Base-by-base conservation (phyloP, 1,140 invertebrate genomes). In the Lucilia cuprina region DNA sequence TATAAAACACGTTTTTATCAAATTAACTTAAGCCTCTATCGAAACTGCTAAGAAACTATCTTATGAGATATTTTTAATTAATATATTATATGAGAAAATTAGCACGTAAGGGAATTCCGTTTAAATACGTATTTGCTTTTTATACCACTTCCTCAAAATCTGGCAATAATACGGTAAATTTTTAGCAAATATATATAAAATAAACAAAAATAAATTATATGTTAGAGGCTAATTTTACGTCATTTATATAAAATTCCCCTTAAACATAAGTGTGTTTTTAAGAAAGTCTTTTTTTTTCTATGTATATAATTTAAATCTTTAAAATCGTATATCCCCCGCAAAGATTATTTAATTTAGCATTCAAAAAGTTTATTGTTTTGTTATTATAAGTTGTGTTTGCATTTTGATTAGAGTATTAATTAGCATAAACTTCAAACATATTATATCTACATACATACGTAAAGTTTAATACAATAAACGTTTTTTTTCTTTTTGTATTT, bases 361-460 rank as follows among this genome's bases (percentile, higher is more conserved):
- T 60, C 55, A 60, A 60, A 60, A 17, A 60, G n/a, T 14, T 60
- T 30, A 30, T 30, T 30, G 8, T 70, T 9, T 70, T 21, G 65
- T 70, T 70, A 70, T 21, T 7, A 70, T 25, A 70, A 70, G 7
- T 19, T 70, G 19, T 70, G 19, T 70, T 70, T 70, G 10, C 21
- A 70, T 70, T 70, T 70, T 70, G 65, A 70, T 70, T 70, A 21
- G 65, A 21, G 65, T 70, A 21, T 10, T 70, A 70, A 70, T 70
- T 70, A 70, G 21, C 65, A 70, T 70, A 70, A 25, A 21, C n/a
- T 70, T 25, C 41, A 41, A 41, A 41, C 5, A 41, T 41, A 10
- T 41, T 41, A 70, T 30, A 30, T 30, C 25, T 30, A 30, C 25
- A 30, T 30, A 30, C 25, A 30, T 70, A 21, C n/a, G n/a, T n/a